Evolutionary conservation across 1,140 invertebrate species (phyloP).

Genomic region (Drosophila repleta): DNA sequence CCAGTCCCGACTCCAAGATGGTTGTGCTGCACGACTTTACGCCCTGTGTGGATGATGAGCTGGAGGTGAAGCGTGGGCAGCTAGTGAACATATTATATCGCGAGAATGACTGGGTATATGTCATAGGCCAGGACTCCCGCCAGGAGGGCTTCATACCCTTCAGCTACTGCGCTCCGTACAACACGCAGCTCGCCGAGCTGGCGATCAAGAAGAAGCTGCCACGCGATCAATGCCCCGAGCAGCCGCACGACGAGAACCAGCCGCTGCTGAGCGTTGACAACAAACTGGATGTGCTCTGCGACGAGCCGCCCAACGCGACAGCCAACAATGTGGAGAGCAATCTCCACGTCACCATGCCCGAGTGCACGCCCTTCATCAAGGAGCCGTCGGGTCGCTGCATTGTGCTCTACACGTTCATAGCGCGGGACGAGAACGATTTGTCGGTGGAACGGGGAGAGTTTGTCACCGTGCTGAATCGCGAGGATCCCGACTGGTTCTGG

Average conservation of each 20-base stretch:
- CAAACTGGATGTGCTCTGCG: slow-evolving; percentile 79
- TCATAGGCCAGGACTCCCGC: slow-evolving; percentile 93
- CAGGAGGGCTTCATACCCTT: slow-evolving; percentile 97
- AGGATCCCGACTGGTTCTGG: slow-evolving; percentile 98
- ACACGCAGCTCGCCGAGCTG: slow-evolving; percentile 90
- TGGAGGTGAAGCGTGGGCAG: slow-evolving; percentile 89
- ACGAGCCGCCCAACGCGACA: slow-evolving; percentile 47
- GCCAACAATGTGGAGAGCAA: slow-evolving; percentile 85
- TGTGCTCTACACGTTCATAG: slow-evolving; percentile 96
- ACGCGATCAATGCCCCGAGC: slow-evolving; percentile 84
- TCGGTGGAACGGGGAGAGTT: slow-evolving; percentile 97
- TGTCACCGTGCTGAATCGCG: slow-evolving; percentile 96
- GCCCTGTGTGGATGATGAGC: slow-evolving; percentile 96
- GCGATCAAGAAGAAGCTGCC: slow-evolving; percentile 94
- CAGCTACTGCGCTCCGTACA: slow-evolving; percentile 95
- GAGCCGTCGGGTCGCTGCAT: slow-evolving; percentile 95
- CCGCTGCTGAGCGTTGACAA: slow-evolving; percentile 83
- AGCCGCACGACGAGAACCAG: slow-evolving; percentile 62
- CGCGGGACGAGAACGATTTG: slow-evolving; percentile 96
- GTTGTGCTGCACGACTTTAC: slow-evolving; percentile 97
- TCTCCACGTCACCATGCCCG: slow-evolving; percentile 78
- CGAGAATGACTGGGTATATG: slow-evolving; percentile 98
- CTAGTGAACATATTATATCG: slow-evolving; percentile 96
- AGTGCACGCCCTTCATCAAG: slow-evolving; percentile 92
- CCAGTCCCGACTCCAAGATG: slow-evolving; percentile 96